A percentile compares a stretch with the other conserved stretches of the same genome.
Conservation (phyloP, 2,113 vertebrate genomes). For the Boleophthalmus pectinirostris region DNA sequence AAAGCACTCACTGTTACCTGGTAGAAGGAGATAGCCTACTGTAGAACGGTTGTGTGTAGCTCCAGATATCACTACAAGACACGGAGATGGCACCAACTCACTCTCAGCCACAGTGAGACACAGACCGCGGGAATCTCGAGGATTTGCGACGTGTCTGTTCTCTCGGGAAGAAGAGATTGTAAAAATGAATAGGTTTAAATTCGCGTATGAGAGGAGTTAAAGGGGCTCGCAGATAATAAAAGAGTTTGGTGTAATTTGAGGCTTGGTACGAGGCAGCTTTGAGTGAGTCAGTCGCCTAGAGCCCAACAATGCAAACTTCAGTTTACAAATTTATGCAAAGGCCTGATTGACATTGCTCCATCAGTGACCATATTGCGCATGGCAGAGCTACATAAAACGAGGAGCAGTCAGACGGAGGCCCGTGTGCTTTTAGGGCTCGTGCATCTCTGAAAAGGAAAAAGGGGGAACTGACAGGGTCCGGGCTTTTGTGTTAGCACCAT, state of each 20-base stretch:
- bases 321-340: constrained; percentile 62
- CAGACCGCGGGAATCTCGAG: constrained; percentile 73
- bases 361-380: constrained; percentile 49
- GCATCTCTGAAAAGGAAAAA: constrained; percentile 53
- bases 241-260: constrained; percentile 71
- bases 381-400: constrained; percentile 49
- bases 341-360: constrained; percentile 62
- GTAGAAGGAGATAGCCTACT: constrained; percentile 46
- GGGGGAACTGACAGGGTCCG: constrained; percentile 54
- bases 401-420: constrained; percentile 58
- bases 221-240: constrained; percentile 77
- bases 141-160: constrained; percentile 77
- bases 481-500: constrained; percentile 72
- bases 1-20: constrained; percentile 59
- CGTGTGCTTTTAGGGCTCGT: constrained; percentile 64
- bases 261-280: constrained; percentile 61
- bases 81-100: constrained; percentile 45
- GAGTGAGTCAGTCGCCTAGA: constrained; percentile 51
- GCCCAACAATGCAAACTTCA: constrained; percentile 58
- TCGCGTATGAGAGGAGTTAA: constrained; percentile 75
- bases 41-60: constrained; percentile 24
- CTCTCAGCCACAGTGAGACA: constrained; percentile 56
- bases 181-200: constrained; percentile 81
- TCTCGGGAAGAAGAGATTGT: constrained; percentile 75
- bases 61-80: constrained; percentile 18